phyloP scores from a whole-genome alignment of 2,888 invertebrate species.

The Pseudococcus longispinus region DNA sequence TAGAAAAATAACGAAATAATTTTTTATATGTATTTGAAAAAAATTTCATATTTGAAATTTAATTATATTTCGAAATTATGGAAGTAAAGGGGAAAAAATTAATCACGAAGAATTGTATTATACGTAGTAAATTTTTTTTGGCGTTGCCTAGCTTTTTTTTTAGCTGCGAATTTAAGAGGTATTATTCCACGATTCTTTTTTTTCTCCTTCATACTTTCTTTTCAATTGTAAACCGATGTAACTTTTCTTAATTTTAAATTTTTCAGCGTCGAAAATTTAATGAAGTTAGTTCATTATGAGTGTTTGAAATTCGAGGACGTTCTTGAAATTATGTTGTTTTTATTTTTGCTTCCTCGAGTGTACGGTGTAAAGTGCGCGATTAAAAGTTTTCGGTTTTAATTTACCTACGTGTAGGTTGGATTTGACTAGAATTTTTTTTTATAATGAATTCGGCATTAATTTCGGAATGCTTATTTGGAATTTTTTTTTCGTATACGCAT shows the following conservation, averaged over 20 bases:
- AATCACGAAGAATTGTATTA: no score
- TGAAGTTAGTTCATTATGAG: neutral
- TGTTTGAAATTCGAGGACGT: neutral
- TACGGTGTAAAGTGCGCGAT: neutral
- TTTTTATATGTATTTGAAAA: no score
- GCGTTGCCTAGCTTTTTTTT: no score
- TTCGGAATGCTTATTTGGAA: neutral
- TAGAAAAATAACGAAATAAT: no score
- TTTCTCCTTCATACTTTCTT: neutral
- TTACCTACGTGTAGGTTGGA: neutral
- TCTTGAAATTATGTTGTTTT: neutral
- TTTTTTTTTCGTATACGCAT: neutral
- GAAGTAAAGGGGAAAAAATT: no score
- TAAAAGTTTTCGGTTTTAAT: neutral
- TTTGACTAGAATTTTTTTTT: neutral
- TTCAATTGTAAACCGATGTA: neutral
- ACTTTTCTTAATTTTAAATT: neutral
- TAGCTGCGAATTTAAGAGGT: neutral
- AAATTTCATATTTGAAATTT: no score
- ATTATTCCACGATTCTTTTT: no score
- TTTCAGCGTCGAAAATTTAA: neutral
- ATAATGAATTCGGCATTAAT: neutral
- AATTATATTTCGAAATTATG: no score
- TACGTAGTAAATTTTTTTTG: no score
- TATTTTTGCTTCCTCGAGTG: neutral